phyloP scores from a whole-genome alignment of 2,113 vertebrate species.

The Eubucco bourcierii region DNA sequence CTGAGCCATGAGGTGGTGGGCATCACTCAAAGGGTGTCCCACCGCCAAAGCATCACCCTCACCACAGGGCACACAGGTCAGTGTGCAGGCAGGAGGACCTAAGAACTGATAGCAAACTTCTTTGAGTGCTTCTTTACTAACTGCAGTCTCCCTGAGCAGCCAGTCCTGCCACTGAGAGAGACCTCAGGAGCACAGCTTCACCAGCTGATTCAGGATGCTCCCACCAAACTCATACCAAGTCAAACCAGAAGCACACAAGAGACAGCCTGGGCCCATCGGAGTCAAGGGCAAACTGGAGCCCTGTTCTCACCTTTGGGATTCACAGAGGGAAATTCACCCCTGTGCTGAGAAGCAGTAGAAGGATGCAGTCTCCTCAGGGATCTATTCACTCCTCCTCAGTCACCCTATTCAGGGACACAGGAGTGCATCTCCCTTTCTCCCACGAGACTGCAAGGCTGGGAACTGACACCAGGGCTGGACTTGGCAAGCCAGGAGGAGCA shows the following conservation, averaged over 20 bases:
- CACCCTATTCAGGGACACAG: not conserved
- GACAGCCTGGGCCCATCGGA: accelerated
- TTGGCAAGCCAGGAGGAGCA: not conserved
- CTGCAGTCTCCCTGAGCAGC: not conserved
- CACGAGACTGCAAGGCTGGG: not conserved
- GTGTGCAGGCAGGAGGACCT: not conserved
- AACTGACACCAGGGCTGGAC: not conserved
- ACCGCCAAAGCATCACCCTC: not conserved
- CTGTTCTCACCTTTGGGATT: accelerated
- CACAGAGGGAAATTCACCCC: not conserved
- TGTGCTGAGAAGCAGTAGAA: not conserved
- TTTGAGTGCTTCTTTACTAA: not conserved
- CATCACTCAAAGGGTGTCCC: not conserved
- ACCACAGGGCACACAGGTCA: not conserved
- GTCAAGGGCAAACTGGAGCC: not conserved
- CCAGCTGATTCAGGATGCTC: not conserved
- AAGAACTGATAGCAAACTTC: not conserved
- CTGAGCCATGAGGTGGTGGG: accelerated
- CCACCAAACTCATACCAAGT: not conserved
- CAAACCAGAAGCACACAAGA: not conserved
- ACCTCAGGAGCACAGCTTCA: not conserved
- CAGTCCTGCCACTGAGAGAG: not conserved
- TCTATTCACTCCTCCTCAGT: not conserved
- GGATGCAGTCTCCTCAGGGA: not conserved
- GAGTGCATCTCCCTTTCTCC: not conserved